Evolutionary conservation across 2,888 invertebrate genomes (phyloP), one percentile per base, ranked within the genome.

Genomic region (Cecidostiba fungosa): DNA sequence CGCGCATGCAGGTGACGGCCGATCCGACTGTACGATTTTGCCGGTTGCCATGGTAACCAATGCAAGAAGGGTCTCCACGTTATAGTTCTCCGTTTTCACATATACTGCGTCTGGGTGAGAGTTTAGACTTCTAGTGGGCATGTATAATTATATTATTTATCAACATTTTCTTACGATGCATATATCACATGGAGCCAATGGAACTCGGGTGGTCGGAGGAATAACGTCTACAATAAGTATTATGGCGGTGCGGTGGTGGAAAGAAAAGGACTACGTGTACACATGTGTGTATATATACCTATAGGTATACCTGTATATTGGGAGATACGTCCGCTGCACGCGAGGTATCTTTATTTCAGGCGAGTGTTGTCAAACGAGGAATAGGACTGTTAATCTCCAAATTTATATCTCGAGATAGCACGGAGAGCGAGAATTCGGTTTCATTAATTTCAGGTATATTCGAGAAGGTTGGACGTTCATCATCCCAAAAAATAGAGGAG

Each of bases 1-100:
- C 26, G 29, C 69, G 70, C 50, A 79, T 70, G 69, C 72, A 84
- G 84, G 74, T 86, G 84, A 77, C 72, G 62, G 69, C 39, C 29
- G 54, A 69, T 66, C 70, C 32, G 43, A 73, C 66, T 79, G 66
- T 84, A 84, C 12, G 29, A 23, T 50, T 47, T 54, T n/a, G 77
- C 85, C 87, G 80, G 89, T 90, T 90, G 88, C 90, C 89, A 90
- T 89, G 90, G 90, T 76, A 86, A 89, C 88, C 87, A 85, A 85
- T 87, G 88, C 88, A 81, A 78, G 85, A 77, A 81, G 69, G 77
- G 54, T 54, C 73, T 26, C 77, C 32, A 50, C n/a, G n/a, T n/a
- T n/a, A n/a, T n/a, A n/a, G n/a, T n/a, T n/a, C n/a, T 47, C 14
- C 16, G 16, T 12, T 47, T n/a, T 5, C 76, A 69, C 32, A n/a